Base-by-base conservation (phyloP, 2,797 vertebrate genomes). In the Carapus acus region DNA sequence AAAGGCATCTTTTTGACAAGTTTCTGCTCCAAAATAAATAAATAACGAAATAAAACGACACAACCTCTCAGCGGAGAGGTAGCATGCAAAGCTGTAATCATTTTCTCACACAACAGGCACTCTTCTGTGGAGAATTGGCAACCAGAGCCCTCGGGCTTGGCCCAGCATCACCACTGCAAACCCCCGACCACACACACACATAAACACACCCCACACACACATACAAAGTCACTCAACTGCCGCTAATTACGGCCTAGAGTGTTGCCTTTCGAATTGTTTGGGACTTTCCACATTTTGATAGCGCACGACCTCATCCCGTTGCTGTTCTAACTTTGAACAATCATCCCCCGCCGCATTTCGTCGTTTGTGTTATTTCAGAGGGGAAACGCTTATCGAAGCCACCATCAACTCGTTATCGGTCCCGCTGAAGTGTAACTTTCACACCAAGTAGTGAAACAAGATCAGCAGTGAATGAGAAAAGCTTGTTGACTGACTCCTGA, bases 181-280 rank as follows among this genome's bases (percentile, higher is more conserved):
- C n/a, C n/a, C n/a, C n/a, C n/a, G n/a, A n/a, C n/a, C n/a, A n/a
- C n/a, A n/a, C n/a, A n/a, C n/a, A n/a, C n/a, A n/a, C n/a, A n/a
- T n/a, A n/a, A n/a, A n/a, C n/a, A n/a, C 62, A 58, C 65, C 67
- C 48, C 50, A 3, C 34, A 49, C 38, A 58, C 63, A 29, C 49
- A 24, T 27, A 67, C 54, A 63, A 52, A 68, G 19, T 58, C 65
- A 74, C 53, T 76, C 62, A 70, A 21, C 67, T 65, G 59, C 43
- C 11, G 18, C 63, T 88, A 86, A 87, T 85, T 83, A 83, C 60
- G 80, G 62, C 61, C 65, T 55, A 43, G 53, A 59, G 67, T 61
- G 57, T 33, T 38, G 53, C 18, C 69, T 50, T 36, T 50, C 23
- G 20, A 36, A 71, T 68, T 58, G 58, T 71, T 59, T 11, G 6